A percentile compares a stretch with the other conserved stretches of the same genome.
Evolutionary conservation across 2,888 invertebrate species (phyloP).

Genomic region (Caprella mutica): DNA sequence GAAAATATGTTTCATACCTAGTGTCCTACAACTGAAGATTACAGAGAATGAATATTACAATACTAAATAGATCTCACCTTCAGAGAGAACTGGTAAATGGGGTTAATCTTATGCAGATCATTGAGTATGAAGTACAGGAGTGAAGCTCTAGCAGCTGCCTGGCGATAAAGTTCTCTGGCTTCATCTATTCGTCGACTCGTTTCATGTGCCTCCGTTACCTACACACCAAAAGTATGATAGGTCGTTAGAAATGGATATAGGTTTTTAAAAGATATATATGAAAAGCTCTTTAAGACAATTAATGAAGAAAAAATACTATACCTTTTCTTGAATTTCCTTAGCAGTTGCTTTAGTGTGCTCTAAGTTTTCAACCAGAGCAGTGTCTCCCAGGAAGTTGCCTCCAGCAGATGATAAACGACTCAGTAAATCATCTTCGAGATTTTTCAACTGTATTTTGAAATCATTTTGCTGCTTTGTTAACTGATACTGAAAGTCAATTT

Average conservation of each 20-base stretch:
- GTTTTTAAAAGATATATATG: background rate
- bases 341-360: constrained; percentile 93
- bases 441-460: constrained; percentile 87
- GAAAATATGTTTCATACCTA: background rate
- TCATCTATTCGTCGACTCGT: constrained; percentile 86
- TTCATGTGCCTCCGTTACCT: constrained; percentile 82
- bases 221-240: constrained; percentile 40
- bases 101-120: constrained; percentile 88
- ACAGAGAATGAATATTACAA: background rate
- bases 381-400: constrained; percentile 86
- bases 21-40: background rate
- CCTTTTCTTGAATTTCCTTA: constrained; percentile 70
- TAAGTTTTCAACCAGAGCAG: constrained; percentile 86
- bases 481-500: constrained; percentile 51
- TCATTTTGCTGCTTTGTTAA: constrained; percentile 92
- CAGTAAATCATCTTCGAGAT: constrained; percentile 81
- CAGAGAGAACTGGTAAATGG: constrained; percentile 91
- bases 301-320: too few species aligned
- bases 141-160: constrained; percentile 84
- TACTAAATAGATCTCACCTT: constrained; percentile 52
- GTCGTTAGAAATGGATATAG: background rate
- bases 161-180: constrained; percentile 81
- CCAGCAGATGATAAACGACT: constrained; percentile 82
- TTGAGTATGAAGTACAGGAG: constrained; percentile 89
- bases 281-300: background rate